Base-by-base conservation (phyloP, 1,140 invertebrate species). In the Protaetia brevitarsis region DNA sequence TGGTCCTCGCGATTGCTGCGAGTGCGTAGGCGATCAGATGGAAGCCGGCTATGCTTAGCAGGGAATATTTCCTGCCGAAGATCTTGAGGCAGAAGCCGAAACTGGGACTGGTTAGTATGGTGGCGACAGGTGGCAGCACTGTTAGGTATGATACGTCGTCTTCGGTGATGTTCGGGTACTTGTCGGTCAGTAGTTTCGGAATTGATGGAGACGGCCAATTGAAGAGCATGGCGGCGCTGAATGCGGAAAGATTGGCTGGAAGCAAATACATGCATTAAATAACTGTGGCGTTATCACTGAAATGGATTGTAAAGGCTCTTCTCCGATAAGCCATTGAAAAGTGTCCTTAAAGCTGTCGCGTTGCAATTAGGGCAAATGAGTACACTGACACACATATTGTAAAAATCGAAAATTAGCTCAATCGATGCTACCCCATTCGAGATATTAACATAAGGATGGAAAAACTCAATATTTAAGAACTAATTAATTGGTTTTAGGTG, bases 21-120 rank as follows among this genome's bases (percentile, higher is more conserved):
- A 70, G 13, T 5, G 68, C 28, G 63, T 63, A 68, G 8, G 66
- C 51, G 1, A 66, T 8, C 1, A 71, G n/a, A 13, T 67, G 63
- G 13, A 67, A 67, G 8, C 69, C 21, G 0, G 65, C 64, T n/a
- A 67, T 66, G 4, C 64, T 64, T 10, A 67, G 51, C 2, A 71
- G 19, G 3, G 66, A 64, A n/a, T 63, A 11, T 60, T 70, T 70
- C 5, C 68, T 27, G n/a, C 68, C 68, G 34, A 84, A 69, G 63
- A 11, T 62, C 8, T 65, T 63, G 28, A 67, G 59, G 8, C 67
- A 34, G 30, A 11, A 65, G n/a, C 66, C 60, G 19, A 64, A 67
- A 1, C 65, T 27, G 36, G 68, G 68, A 28, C 66, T 67, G 8
- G 63, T 58, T 36, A 70, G 6, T 21, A 67, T 56, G 1, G 63